Evolutionary conservation across 2,888 invertebrate species (phyloP).

Genomic region (Nomada lathburiana): DNA sequence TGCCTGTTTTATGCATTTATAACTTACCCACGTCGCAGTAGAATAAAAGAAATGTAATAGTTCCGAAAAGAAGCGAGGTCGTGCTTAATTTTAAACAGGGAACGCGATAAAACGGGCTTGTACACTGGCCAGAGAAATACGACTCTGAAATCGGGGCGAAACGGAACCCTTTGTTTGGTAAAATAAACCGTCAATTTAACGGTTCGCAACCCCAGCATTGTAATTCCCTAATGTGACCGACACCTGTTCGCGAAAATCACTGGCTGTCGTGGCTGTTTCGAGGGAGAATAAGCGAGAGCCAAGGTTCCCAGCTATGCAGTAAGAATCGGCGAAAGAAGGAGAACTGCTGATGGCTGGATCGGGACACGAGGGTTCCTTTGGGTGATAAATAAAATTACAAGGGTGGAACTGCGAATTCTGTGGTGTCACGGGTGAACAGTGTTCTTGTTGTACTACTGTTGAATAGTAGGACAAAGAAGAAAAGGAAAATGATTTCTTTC

Average conservation of each 20-base stretch:
- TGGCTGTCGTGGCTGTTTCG: constrained; percentile 24
- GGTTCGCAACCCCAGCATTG: constrained; percentile 22
- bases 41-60: not conserved
- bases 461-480: not conserved
- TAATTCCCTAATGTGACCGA: constrained; percentile 37
- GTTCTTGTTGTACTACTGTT: not conserved
- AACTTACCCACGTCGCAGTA: too few relatives aligned
- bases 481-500: too few relatives aligned
- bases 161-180: constrained; percentile 19
- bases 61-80: not conserved
- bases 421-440: not conserved
- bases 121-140: not conserved
- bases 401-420: constrained; percentile 4
- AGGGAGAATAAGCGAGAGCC: constrained; percentile 26
- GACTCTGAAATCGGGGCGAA: constrained; percentile 18
- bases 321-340: constrained; percentile 15
- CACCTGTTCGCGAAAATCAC: constrained; percentile 57
- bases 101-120: not conserved
- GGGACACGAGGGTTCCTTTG: constrained; percentile 16
- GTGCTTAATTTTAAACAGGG: not conserved
- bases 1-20: too few relatives aligned
- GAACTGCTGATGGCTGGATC: constrained; percentile 13
- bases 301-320: not conserved
- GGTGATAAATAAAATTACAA: constrained; percentile 65
- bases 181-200: constrained; percentile 50